Evolutionary conservation across 2,797 vertebrate genomes (phyloP).

Genomic region (Staurois parvus): DNA sequence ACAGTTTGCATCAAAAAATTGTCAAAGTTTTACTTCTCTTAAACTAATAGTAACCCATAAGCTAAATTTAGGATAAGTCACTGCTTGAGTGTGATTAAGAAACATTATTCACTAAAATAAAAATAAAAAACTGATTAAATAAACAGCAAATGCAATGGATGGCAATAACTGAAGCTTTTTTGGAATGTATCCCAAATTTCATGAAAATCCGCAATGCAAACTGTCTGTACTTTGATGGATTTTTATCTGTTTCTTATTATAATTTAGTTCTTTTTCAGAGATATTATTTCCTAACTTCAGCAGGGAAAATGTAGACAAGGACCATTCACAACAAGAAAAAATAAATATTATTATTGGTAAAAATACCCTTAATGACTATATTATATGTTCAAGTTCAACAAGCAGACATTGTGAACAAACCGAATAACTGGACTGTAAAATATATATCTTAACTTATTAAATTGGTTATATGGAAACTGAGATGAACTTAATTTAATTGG

Average conservation of each 20-base stretch:
- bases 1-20: background rate
- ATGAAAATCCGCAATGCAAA: slow-evolving; percentile 54
- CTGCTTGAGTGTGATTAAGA: slow-evolving; percentile 21
- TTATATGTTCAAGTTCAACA: background rate
- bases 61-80: slow-evolving; percentile 21
- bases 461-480: slow-evolving; percentile 17
- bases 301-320: slow-evolving; percentile 6
- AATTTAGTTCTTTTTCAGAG: slow-evolving; percentile 47
- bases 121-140: slow-evolving; percentile 46
- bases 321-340: background rate
- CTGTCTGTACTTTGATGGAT: slow-evolving; percentile 43
- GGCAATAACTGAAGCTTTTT: slow-evolving; percentile 56
- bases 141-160: slow-evolving; percentile 34
- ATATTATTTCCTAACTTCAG: slow-evolving; percentile 39
- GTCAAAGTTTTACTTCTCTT: background rate
- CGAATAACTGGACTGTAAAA: background rate
- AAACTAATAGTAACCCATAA: background rate
- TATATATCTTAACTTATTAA: slow-evolving; percentile 24
- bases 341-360: slow-evolving; percentile 9
- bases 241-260: slow-evolving; percentile 56
- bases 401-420: background rate
- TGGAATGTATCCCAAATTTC: slow-evolving; percentile 55
- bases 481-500: slow-evolving; percentile 49
- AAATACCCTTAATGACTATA: background rate
- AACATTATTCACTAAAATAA: slow-evolving; percentile 48